Evolutionary conservation across 2,113 vertebrate genomes (phyloP).

Genomic region (Brachyistius frenatus): DNA sequence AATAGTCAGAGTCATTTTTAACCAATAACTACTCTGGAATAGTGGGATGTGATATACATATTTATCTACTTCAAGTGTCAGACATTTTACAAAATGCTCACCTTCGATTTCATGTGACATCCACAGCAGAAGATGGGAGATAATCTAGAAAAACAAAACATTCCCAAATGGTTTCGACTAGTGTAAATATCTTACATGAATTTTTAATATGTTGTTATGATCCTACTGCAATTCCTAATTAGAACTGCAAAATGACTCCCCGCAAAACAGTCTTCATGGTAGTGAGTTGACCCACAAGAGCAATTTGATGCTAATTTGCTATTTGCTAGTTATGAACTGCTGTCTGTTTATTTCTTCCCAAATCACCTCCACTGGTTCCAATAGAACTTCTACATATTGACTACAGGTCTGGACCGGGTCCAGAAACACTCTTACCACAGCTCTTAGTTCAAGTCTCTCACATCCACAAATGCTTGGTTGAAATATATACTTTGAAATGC

Average conservation of each 20-base stretch:
- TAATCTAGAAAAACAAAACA: constrained; percentile 78
- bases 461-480: constrained; percentile 57
- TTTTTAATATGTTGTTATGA: constrained; percentile 83
- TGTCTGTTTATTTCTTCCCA: constrained; percentile 48
- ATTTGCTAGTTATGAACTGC: constrained; percentile 76
- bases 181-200: constrained; percentile 85
- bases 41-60: constrained; percentile 57
- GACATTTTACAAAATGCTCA: constrained; percentile 76
- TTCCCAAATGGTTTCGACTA: constrained; percentile 78
- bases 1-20: constrained; percentile 45
- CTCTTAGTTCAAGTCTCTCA: constrained; percentile 25
- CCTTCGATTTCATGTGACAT: constrained; percentile 74
- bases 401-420: constrained; percentile 19
- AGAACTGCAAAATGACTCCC: constrained; percentile 80
- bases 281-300: constrained; percentile 81
- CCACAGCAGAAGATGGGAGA: constrained; percentile 70
- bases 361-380: constrained; percentile 42
- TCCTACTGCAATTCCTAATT: constrained; percentile 82
- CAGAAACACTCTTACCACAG: constrained; percentile 23
- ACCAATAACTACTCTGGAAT: constrained; percentile 65
- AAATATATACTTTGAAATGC: constrained; percentile 68
- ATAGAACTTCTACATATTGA: constrained; percentile 39
- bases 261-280: constrained; percentile 70
- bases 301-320: constrained; percentile 81
- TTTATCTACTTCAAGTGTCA: constrained; percentile 71